Conservation (phyloP, 1,140 invertebrate genomes). For the Aphidius gifuensis region DNA sequence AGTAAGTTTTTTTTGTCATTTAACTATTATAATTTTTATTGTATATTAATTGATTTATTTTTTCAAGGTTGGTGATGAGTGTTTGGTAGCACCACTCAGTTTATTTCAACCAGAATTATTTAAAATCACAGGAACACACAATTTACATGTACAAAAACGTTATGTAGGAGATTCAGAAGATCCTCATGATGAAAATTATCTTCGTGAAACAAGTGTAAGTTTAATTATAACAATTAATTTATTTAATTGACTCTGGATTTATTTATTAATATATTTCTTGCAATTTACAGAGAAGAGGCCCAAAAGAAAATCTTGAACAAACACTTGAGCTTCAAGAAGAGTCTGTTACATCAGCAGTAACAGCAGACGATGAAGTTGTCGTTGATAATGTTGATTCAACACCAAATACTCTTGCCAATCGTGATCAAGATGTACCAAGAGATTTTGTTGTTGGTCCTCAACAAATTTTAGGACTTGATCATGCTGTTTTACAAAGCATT, state of each 20-base stretch:
- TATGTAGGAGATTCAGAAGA: conserved; percentile 85
- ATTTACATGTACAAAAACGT: conserved; percentile 69
- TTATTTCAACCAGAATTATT: conserved; percentile 88
- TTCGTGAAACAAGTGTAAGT: conserved; percentile 81
- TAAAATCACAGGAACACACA: conserved; percentile 74
- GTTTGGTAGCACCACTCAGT: conserved; percentile 84
- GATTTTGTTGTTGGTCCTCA: conserved; percentile 69
- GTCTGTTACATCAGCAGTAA: conserved; percentile 37
- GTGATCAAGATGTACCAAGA: conserved; percentile 53
- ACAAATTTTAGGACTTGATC: conserved; percentile 82
- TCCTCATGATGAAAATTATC: conserved; percentile 88
- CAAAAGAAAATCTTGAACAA: conserved; percentile 64
- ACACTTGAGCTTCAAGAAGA: conserved; percentile 51
- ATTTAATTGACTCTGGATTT: conserved; percentile 7
- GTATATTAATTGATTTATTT: conserved; percentile 17
- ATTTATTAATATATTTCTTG: conserved; percentile 10
- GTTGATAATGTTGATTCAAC: conserved; percentile 72
- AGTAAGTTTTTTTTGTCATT: conserved; percentile 32
- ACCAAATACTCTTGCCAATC: conserved; percentile 47
- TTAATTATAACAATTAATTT: neutral
- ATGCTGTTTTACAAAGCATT: conserved; percentile 87
- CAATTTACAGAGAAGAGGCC: conserved; percentile 55
- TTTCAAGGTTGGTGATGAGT: conserved; percentile 85
- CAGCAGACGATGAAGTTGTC: conserved; percentile 75
- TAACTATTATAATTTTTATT: too few species aligned